Conservation (phyloP, 2,113 vertebrate genomes). For the Probosciger aterrimus region DNA sequence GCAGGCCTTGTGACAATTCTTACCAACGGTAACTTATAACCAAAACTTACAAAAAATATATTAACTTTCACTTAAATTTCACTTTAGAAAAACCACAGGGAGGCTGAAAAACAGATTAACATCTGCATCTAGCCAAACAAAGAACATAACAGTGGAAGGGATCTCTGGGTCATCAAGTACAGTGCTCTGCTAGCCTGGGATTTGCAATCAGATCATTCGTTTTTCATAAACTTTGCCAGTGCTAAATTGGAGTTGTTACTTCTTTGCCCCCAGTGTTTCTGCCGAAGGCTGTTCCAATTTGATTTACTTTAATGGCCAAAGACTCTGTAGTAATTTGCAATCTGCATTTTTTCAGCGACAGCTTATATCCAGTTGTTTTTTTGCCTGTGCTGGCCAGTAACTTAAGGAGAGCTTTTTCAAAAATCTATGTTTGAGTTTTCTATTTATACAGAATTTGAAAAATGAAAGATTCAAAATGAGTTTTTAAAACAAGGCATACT, state of each 20-base stretch:
- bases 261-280: constrained; percentile 59
- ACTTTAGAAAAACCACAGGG: constrained; percentile 51
- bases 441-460: not conserved
- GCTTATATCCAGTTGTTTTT: constrained; percentile 28
- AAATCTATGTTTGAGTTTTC: not conserved
- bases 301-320: constrained; percentile 57
- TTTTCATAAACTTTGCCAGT: constrained; percentile 55
- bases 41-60: constrained; percentile 22
- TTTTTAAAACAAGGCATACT: not conserved
- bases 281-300: constrained; percentile 35
- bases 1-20: not conserved
- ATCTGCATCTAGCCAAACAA: constrained; percentile 46
- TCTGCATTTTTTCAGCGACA: constrained; percentile 46
- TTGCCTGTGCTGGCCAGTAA: not conserved
- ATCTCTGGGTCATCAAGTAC: constrained; percentile 67
- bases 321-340: constrained; percentile 33
- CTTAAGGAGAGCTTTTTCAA: not conserved
- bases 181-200: constrained; percentile 44
- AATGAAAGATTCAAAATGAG: not conserved
- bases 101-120: constrained; percentile 42
- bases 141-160: constrained; percentile 19
- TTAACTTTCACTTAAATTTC: constrained; percentile 60
- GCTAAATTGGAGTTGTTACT: constrained; percentile 57
- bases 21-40: constrained; percentile 33
- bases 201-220: constrained; percentile 61